These are phyloP conservation scores for Avahi laniger DNA, from an alignment of 2,797 vertebrate genomes.

Conservation along the genomic window DNA sequence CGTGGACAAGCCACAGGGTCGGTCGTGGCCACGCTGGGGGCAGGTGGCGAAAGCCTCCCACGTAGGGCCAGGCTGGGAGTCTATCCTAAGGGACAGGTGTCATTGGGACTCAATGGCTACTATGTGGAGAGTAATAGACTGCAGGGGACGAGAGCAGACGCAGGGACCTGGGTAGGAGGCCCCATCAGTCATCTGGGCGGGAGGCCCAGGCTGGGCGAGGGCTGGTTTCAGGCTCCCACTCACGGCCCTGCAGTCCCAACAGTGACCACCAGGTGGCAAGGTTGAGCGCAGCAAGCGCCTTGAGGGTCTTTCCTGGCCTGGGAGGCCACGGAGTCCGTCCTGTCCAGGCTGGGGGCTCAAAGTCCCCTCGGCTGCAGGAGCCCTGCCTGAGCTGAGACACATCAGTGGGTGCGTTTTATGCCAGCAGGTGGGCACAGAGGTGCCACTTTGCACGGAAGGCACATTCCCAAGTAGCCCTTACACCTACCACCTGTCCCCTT, in stretches of 20 bases:
- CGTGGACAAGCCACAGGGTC: accelerated
- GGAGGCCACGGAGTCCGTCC: too few species aligned
- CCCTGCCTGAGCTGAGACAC: background rate
- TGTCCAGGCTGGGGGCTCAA: background rate
- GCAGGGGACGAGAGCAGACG: accelerated
- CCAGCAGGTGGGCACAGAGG: too few species aligned
- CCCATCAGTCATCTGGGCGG: background rate
- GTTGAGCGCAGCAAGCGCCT: accelerated
- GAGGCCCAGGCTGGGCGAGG: background rate
- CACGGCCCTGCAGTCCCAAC: background rate
- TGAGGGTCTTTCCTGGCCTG: too few species aligned
- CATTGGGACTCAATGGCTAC: background rate
- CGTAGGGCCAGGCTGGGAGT: accelerated
- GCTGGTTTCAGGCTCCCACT: background rate
- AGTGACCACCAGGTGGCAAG: background rate
- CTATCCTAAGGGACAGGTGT: too few species aligned
- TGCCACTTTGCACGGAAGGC: too few species aligned
- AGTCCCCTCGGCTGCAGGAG: background rate
- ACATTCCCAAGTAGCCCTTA: background rate
- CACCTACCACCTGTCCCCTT: accelerated
- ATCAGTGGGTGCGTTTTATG: accelerated
- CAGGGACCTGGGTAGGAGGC: background rate
- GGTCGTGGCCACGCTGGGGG: background rate
- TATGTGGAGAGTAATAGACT: accelerated
- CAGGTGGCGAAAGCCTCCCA: background rate